A percentile compares a stretch with the other conserved stretches of the same genome.
phyloP scores from a whole-genome alignment of 2,797 vertebrate species.

The Hephaestus fuliginosus region DNA sequence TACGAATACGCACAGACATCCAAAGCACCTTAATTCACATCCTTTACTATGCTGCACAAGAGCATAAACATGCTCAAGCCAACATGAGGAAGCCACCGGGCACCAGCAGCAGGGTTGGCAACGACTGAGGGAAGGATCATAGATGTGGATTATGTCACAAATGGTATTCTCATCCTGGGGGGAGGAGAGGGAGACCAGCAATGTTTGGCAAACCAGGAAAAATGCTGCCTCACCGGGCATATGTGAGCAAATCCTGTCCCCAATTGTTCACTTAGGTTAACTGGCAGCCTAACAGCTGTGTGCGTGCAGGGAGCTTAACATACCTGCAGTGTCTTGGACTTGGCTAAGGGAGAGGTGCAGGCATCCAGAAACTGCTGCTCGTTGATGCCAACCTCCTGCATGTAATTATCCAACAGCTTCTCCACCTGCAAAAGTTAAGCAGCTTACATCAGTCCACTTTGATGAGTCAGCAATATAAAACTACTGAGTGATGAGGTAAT shows the following conservation, averaged over 20 bases:
- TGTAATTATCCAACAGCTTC: slow-evolving; percentile 92
- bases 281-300: slow-evolving; percentile 40
- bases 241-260: slow-evolving; percentile 57
- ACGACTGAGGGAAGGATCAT: background rate
- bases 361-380: slow-evolving; percentile 97
- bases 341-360: slow-evolving; percentile 93
- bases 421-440: slow-evolving; percentile 89
- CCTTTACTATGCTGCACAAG: background rate
- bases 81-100: background rate
- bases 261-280: slow-evolving; percentile 46
- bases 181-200: background rate
- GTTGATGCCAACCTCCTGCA: slow-evolving; percentile 97
- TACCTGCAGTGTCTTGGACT: slow-evolving; percentile 93
- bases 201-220: slow-evolving; percentile 5
- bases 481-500: slow-evolving; percentile 12
- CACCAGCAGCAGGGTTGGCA: background rate
- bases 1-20: background rate
- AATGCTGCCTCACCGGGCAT: slow-evolving; percentile 14
- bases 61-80: background rate
- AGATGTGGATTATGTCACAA: background rate
- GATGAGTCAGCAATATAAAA: slow-evolving; percentile 51
- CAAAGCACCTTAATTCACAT: background rate
- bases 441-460: slow-evolving; percentile 46
- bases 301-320: slow-evolving; percentile 45
- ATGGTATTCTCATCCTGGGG: background rate